Conservation (phyloP, 2,113 vertebrate species). For the Lycocorax pyrrhopterus region DNA sequence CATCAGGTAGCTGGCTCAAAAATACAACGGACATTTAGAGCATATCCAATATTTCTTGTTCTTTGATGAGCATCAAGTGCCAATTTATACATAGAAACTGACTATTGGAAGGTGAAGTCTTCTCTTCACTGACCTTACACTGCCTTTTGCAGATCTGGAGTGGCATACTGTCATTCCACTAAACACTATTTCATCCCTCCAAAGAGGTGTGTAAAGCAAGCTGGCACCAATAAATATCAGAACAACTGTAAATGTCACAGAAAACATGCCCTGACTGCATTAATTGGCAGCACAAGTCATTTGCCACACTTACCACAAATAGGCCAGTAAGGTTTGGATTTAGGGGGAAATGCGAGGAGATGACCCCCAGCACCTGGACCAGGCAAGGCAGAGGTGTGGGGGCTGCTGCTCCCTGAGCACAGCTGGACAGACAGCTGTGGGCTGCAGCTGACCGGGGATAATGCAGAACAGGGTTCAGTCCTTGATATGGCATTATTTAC, state of each 20-base stretch:
- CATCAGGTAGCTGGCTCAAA: conserved; percentile 87
- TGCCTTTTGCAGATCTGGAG: conserved; percentile 29
- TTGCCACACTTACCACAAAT: neutral
- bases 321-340: neutral
- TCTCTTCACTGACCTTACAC: conserved; percentile 67
- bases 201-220: neutral
- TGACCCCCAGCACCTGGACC: neutral
- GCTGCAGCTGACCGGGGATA: neutral
- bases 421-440: neutral
- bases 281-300: neutral
- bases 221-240: neutral
- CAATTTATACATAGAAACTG: conserved; percentile 71
- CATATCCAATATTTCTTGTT: conserved; percentile 81
- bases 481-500: neutral
- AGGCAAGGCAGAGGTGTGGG: neutral
- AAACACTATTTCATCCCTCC: neutral
- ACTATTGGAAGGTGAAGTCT: conserved; percentile 61
- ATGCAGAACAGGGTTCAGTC: neutral
- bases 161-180: conserved; percentile 5
- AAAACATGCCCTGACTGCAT: neutral
- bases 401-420: neutral
- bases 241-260: neutral
- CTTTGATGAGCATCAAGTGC: conserved; percentile 74
- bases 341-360: neutral
- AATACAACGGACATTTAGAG: conserved; percentile 82